phyloP scores from a whole-genome alignment of 2,888 invertebrate species.

The Dryobota labecula region DNA sequence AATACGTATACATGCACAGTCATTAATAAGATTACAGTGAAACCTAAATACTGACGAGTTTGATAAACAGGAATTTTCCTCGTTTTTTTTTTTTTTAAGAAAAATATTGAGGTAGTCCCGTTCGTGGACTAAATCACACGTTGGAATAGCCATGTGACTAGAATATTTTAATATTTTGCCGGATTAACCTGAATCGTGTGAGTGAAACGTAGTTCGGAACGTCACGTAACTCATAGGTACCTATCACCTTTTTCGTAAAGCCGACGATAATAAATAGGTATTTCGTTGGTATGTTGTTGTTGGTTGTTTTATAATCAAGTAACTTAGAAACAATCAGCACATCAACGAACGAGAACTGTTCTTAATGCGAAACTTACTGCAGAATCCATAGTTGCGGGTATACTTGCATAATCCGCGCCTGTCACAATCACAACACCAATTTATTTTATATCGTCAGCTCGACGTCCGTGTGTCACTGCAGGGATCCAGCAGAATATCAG shows the following conservation, averaged over 20 bases:
- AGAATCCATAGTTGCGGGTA: no score
- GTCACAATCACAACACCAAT: no score
- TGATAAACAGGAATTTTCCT: conserved; percentile 6
- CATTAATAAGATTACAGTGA: not conserved
- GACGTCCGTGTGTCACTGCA: no score
- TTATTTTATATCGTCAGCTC: no score
- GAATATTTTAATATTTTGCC: conserved; percentile 48
- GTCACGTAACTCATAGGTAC: conserved; percentile 7
- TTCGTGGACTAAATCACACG: conserved; percentile 23
- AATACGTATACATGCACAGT: not conserved
- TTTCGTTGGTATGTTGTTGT: not conserved
- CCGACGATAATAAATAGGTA: not conserved
- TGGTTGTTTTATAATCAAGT: no score
- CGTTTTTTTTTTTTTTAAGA: conserved; percentile 12
- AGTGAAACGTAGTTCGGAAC: not conserved
- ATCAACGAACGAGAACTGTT: no score
- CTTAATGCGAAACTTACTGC: no score
- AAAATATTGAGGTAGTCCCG: conserved; percentile 54
- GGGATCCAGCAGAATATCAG: no score
- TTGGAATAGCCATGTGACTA: conserved; percentile 18
- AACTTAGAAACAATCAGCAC: no score
- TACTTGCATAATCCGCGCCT: no score
- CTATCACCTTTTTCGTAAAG: not conserved
- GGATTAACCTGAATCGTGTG: conserved; percentile 31
- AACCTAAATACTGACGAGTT: not conserved